A percentile compares a stretch with the other conserved stretches of the same genome.
Conservation (phyloP, 2,113 vertebrate species). For the Hyaena hyaena region DNA sequence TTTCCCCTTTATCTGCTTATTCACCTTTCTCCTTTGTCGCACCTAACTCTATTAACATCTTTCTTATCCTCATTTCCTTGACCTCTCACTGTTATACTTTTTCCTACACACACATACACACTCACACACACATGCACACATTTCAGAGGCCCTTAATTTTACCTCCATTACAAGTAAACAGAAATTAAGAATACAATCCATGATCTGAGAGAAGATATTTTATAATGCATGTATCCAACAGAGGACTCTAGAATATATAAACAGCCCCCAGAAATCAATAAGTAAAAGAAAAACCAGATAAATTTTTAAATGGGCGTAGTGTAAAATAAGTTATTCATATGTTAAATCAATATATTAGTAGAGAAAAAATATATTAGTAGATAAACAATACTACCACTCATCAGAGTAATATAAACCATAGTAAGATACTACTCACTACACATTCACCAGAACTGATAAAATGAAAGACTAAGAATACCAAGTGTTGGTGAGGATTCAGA, state of each 20-base stretch:
- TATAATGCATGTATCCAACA: not conserved
- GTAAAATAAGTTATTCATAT: not conserved
- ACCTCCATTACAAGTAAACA: not conserved
- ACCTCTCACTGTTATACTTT: not conserved
- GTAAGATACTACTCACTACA: not conserved
- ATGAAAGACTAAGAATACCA: not conserved
- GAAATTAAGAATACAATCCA: not conserved
- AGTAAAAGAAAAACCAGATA: not conserved
- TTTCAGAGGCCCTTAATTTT: not conserved
- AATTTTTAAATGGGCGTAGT: not conserved
- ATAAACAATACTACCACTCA: not conserved
- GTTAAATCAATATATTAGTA: not conserved
- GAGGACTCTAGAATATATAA: not conserved
- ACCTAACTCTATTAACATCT: not conserved
- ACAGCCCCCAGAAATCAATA: not conserved
- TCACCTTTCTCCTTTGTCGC: not conserved
- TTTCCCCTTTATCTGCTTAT: accelerated
- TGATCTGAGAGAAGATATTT: not conserved
- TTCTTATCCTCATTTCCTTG: not conserved
- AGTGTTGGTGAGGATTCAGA: not conserved
- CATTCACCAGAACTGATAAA: not conserved
- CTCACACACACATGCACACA: not conserved
- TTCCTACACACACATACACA: not conserved
- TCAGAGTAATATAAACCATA: not conserved
- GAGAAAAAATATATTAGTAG: not conserved